Conservation (phyloP, 2,797 vertebrate genomes). For the Scomberomorus guttatus region DNA sequence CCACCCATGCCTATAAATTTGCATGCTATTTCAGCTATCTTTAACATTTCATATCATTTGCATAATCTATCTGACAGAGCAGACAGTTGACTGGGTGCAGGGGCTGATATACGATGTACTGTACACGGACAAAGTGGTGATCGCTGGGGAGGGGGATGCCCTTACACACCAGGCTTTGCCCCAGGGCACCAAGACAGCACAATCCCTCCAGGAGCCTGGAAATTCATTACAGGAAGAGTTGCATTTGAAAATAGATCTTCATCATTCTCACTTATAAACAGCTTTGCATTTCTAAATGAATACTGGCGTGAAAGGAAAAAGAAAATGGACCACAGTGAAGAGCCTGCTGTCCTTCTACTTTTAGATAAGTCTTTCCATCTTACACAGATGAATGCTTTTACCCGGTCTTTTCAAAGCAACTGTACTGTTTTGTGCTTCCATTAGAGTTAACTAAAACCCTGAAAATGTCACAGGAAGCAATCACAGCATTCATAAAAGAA, state of each 20-base stretch:
- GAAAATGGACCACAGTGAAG: constrained; percentile 54
- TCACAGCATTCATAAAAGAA: constrained; percentile 48
- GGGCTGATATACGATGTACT: constrained; percentile 28
- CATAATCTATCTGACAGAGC: constrained; percentile 48
- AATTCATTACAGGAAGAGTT: constrained; percentile 32
- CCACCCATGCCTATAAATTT: constrained; percentile 34
- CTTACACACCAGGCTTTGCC: no score
- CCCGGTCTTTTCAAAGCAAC: constrained; percentile 52
- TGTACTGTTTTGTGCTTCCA: constrained; percentile 51
- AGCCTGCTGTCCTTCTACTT: constrained; percentile 27
- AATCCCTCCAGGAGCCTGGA: constrained; percentile 2
- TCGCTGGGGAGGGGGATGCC: neutral
- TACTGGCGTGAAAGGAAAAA: constrained; percentile 53
- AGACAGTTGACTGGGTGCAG: constrained; percentile 11
- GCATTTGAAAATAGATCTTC: constrained; percentile 48
- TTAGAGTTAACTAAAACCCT: constrained; percentile 75
- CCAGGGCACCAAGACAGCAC: neutral
- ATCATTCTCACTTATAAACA: constrained; percentile 43
- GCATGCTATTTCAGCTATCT: constrained; percentile 37
- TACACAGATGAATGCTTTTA: constrained; percentile 73
- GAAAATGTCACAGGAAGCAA: constrained; percentile 56
- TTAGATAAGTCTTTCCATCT: constrained; percentile 53
- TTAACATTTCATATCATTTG: constrained; percentile 48
- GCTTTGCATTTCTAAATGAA: constrained; percentile 57
- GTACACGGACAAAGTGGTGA: constrained; percentile 19